Conservation (phyloP, 1,140 invertebrate genomes). For the Samia ricini region DNA sequence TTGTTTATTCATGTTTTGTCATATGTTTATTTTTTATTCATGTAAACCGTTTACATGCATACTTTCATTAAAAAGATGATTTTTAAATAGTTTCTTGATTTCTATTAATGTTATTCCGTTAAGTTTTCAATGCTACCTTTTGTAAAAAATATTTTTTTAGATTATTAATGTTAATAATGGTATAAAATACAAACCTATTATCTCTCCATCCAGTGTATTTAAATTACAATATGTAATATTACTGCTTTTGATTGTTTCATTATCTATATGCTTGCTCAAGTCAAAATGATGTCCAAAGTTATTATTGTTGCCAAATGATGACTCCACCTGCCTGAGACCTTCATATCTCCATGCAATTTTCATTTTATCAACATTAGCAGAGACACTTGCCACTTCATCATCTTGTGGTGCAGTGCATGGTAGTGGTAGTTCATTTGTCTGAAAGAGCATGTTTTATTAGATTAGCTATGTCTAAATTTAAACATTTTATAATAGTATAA, state of each 20-base stretch:
- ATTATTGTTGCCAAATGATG: conserved; percentile 66
- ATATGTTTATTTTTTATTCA: too few species aligned
- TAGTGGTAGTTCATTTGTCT: conserved; percentile 70
- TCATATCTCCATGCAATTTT: conserved; percentile 93
- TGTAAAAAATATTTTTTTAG: too few species aligned
- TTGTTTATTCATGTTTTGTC: too few species aligned
- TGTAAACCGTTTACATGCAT: too few species aligned
- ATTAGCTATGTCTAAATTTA: not conserved
- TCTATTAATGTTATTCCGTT: too few species aligned
- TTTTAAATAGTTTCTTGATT: too few species aligned
- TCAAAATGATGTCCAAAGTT: conserved; percentile 89
- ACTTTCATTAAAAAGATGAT: too few species aligned
- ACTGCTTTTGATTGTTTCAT: conserved; percentile 75
- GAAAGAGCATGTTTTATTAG: conserved; percentile 13
- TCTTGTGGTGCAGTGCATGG: conserved; percentile 44
- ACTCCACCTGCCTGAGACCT: conserved; percentile 83
- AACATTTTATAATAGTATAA: not conserved
- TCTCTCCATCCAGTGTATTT: not conserved
- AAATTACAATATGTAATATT: conserved; percentile 70
- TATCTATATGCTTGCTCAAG: conserved; percentile 84
- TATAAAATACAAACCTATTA: conserved; percentile 30
- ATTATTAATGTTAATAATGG: not conserved
- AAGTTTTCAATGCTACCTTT: too few species aligned
- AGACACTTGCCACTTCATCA: conserved; percentile 33
- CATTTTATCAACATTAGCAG: conserved; percentile 78